Evolutionary conservation across 1,140 invertebrate species (phyloP).

Genomic region (Helicoverpa zea): DNA sequence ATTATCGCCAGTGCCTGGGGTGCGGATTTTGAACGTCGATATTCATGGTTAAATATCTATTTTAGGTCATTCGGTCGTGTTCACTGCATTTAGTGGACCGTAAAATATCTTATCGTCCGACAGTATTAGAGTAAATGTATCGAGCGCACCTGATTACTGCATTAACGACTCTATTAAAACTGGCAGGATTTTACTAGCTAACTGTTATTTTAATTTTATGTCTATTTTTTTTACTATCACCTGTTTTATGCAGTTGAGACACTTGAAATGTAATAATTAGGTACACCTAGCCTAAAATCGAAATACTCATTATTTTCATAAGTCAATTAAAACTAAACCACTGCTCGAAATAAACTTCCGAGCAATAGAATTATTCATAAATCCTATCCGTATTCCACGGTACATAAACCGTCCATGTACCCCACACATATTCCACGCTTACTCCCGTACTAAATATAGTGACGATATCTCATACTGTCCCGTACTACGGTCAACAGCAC

Average conservation of each 20-base stretch:
- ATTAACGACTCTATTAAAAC: constrained; percentile 1
- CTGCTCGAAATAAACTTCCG: too few relatives aligned
- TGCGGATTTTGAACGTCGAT: constrained; percentile 44
- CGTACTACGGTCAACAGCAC: background rate
- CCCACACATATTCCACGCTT: background rate
- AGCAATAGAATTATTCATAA: too few relatives aligned
- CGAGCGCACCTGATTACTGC: constrained; percentile 16
- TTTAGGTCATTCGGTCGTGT: constrained; percentile 21
- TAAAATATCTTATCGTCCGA: constrained; percentile 20
- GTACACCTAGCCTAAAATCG: background rate
- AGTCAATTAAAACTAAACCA: too few relatives aligned
- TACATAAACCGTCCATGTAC: constrained; percentile 3
- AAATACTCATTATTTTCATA: background rate
- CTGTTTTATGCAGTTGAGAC: background rate
- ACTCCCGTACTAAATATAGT: background rate
- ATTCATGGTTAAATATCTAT: constrained; percentile 39
- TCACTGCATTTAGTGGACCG: constrained; percentile 29
- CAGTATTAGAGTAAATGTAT: constrained; percentile 28
- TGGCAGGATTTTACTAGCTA: background rate
- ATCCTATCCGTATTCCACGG: too few relatives aligned
- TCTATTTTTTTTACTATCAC: background rate
- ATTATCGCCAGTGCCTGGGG: constrained; percentile 55
- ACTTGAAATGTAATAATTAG: too few relatives aligned
- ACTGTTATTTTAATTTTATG: too few relatives aligned
- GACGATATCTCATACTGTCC: constrained; percentile 28